These are phyloP conservation scores for Scatophagus argus DNA, from an alignment of 2,113 vertebrate species.

Conservation along the genomic window DNA sequence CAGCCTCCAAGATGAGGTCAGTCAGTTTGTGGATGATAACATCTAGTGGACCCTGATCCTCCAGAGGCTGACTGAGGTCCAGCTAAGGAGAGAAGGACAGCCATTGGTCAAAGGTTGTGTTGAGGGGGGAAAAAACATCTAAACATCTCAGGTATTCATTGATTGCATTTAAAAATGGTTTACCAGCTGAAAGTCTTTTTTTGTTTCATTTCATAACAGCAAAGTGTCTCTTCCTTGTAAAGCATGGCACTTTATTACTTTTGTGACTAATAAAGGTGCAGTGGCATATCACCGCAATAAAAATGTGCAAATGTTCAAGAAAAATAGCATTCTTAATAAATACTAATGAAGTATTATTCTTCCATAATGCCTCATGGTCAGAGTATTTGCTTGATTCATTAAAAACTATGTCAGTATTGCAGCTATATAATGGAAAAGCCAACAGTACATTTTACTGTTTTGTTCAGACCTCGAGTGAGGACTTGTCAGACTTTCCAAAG, in stretches of 20 bases:
- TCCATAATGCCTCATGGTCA: background rate
- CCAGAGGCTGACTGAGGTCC: constrained; percentile 93
- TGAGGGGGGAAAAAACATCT: background rate
- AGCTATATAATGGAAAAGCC: background rate
- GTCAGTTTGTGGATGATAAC: constrained; percentile 99
- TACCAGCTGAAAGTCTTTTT: background rate
- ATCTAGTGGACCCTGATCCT: constrained; percentile 96
- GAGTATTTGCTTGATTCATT: background rate
- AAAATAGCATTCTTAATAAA: background rate
- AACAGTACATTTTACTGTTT: constrained; percentile 2
- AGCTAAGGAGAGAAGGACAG: constrained; percentile 83
- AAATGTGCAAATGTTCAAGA: background rate
- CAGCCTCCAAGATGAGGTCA: constrained; percentile 96
- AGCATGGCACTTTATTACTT: background rate
- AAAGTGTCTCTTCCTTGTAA: background rate
- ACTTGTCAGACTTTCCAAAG: background rate
- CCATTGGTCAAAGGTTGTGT: constrained; percentile 33
- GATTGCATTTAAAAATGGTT: constrained; percentile 7
- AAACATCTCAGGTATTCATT: constrained; percentile 15
- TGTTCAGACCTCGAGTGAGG: background rate
- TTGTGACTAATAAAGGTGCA: background rate
- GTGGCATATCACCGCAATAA: background rate
- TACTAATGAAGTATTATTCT: background rate
- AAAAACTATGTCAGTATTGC: background rate
- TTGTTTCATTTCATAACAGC: background rate